Evolutionary conservation across 2,797 vertebrate species (phyloP).

Genomic region (Danio tinwini): DNA sequence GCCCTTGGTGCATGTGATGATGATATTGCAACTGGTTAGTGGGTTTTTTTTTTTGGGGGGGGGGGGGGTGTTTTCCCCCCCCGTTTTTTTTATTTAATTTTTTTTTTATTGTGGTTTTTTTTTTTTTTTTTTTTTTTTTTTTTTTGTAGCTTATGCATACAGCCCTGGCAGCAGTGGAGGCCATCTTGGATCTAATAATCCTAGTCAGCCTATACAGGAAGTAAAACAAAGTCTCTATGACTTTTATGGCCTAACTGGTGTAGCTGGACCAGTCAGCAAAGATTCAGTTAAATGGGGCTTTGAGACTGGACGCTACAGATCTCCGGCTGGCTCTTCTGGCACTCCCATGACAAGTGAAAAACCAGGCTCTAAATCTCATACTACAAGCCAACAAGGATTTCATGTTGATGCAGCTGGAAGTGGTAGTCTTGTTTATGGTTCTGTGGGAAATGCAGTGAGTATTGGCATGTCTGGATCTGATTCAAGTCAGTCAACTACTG

Average conservation of each 20-base stretch:
- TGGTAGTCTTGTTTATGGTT: neutral
- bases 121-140: too few relatives aligned
- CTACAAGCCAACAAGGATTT: neutral
- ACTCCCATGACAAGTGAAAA: neutral
- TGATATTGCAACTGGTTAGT: neutral
- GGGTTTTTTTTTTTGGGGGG: neutral
- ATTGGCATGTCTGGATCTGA: neutral
- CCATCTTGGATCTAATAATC: neutral
- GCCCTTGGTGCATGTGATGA: neutral
- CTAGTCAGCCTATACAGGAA: too few relatives aligned
- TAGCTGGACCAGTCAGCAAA: neutral
- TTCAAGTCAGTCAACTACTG: neutral
- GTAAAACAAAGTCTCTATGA: too few relatives aligned
- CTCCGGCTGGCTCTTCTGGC: too few relatives aligned
- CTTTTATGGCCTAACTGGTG: too few relatives aligned
- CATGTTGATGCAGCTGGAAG: neutral
- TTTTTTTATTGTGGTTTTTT: neutral
- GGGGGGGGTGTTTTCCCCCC: too few relatives aligned
- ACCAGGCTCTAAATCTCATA: neutral
- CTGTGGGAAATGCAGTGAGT: neutral
- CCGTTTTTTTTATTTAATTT: too few relatives aligned
- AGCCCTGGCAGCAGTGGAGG: neutral
- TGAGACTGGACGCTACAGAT: neutral
- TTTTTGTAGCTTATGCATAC: neutral
- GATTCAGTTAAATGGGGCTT: neutral